Percentiles rank a stretch among this genome's conserved stretches.
phyloP scores from a whole-genome alignment of 2,113 vertebrate species.

The Heliornis fulica region DNA sequence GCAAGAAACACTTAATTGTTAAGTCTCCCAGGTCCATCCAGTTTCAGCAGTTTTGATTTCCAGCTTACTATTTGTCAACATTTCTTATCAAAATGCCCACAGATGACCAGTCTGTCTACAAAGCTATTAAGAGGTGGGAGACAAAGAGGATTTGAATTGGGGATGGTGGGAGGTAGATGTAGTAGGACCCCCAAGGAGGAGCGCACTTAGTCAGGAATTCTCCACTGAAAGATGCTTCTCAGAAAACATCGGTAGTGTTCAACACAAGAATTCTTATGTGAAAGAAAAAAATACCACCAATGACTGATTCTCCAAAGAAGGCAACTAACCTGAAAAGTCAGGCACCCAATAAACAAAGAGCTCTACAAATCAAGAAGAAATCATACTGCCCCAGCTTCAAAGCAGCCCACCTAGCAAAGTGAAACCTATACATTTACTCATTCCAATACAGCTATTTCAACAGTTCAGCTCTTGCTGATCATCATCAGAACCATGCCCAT shows the following conservation, averaged over 20 bases:
- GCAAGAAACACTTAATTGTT: not conserved
- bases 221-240: not conserved
- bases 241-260: not conserved
- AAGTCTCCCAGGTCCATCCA: not conserved
- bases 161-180: not conserved
- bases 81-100: not conserved
- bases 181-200: not conserved
- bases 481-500: rapidly evolving
- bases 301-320: not conserved
- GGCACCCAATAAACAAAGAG: not conserved
- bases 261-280: not conserved
- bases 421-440: not conserved
- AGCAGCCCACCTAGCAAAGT: not conserved
- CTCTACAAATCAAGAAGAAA: not conserved
- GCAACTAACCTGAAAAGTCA: not conserved
- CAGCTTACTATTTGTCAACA: not conserved
- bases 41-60: not conserved
- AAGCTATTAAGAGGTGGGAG: rapidly evolving
- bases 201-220: not conserved
- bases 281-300: not conserved
- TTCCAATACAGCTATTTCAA: rapidly evolving
- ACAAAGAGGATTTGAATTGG: too few species aligned
- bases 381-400: not conserved
- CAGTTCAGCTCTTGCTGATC: not conserved
- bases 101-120: not conserved